phyloP scores from a whole-genome alignment of 2,797 vertebrate genomes.

The Acropternis orthonyx region DNA sequence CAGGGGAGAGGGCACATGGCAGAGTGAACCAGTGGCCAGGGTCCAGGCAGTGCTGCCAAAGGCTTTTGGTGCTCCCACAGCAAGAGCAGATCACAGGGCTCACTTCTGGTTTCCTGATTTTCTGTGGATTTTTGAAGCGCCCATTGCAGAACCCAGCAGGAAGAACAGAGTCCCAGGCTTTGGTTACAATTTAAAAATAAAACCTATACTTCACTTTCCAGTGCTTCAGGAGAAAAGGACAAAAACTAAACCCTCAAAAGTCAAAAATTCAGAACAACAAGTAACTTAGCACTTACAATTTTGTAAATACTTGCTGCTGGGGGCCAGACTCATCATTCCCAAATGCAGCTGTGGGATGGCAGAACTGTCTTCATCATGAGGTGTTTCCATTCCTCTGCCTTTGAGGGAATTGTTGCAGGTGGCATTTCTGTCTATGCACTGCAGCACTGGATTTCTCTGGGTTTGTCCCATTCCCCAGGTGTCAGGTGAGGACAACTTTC shows the following conservation, averaged over 20 bases:
- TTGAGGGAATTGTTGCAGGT: not conserved
- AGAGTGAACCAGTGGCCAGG: not conserved
- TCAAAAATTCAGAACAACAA: not conserved
- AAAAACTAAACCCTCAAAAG: not conserved
- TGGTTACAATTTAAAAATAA: not conserved
- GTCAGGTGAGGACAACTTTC: not conserved
- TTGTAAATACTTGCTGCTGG: not conserved
- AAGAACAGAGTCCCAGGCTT: not conserved
- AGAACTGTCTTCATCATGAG: not conserved
- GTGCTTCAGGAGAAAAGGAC: not conserved
- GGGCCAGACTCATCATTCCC: not conserved
- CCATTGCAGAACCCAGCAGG: not conserved
- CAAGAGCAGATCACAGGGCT: not conserved
- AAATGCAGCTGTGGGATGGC: not conserved
- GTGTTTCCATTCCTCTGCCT: not conserved
- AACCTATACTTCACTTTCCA: not conserved
- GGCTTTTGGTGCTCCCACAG: not conserved
- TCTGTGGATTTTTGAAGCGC: not conserved
- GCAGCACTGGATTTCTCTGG: not conserved
- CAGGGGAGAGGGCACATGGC: not conserved
- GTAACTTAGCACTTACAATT: not conserved
- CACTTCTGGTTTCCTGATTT: not conserved
- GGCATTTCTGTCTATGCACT: not conserved
- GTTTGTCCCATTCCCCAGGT: not conserved
- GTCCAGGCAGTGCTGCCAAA: not conserved